Evolutionary conservation across 2,888 invertebrate genomes (phyloP).

Genomic region (Lymantria monacha): DNA sequence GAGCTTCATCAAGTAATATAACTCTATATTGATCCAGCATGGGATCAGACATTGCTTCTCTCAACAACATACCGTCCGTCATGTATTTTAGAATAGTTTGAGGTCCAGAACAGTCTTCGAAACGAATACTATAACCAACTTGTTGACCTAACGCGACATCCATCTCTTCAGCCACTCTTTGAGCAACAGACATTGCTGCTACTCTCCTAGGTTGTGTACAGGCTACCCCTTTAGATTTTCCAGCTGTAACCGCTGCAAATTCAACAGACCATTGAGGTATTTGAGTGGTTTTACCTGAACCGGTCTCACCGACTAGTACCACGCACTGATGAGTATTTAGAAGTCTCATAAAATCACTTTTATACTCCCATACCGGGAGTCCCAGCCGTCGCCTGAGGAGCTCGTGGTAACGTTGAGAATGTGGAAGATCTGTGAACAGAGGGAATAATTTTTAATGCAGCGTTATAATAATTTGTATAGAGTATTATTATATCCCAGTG

Average conservation of each 20-base stretch:
- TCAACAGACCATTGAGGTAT: constrained; percentile 90
- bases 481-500: too few relatives aligned
- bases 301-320: constrained; percentile 98
- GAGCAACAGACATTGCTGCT: constrained; percentile 99
- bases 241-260: constrained; percentile 62
- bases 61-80: constrained; percentile 99
- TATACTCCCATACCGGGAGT: constrained; percentile 99
- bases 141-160: constrained; percentile 92
- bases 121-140: constrained; percentile 91
- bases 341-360: constrained; percentile 96
- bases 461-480: too few relatives aligned
- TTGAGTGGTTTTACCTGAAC: constrained; percentile 99
- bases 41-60: constrained; percentile 99
- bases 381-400: constrained; percentile 93
- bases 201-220: constrained; percentile 99
- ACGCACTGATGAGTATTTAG: constrained; percentile 96
- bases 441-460: not conserved
- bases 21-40: constrained; percentile 98
- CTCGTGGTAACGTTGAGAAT: constrained; percentile 94
- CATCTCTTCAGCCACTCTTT: constrained; percentile 99
- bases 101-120: constrained; percentile 98
- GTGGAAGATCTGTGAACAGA: constrained; percentile 85
- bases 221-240: constrained; percentile 85
- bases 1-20: constrained; percentile 98
- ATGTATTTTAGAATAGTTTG: constrained; percentile 98